Evolutionary conservation across 1,140 invertebrate genomes (phyloP), one percentile per base, ranked within the genome.

Genomic region (Tetragnatha versicolor): DNA sequence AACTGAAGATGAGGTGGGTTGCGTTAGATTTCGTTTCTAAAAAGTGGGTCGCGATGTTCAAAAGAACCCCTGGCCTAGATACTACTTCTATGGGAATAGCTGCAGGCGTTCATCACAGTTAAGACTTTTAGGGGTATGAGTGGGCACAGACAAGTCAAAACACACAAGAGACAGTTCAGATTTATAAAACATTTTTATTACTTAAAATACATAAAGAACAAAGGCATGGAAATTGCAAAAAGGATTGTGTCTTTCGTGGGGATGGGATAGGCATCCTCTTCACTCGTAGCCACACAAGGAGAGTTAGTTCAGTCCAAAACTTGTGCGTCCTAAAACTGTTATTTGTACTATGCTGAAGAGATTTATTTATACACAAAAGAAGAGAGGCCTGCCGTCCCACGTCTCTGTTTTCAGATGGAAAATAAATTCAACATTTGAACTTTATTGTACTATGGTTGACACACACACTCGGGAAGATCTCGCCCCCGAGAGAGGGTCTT

Each of bases 141-240:
- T 1, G 25, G 25, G 10, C 51, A 7, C 25, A 17, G 55, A 60
- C 58, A 35, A 10, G 6, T 20, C 10, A 39, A 63, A 37, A 10
- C 17, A 58, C 55, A 31, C 25, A 47, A 3, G 39, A 49, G n/a
- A 29, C 10, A 17, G 20, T 17, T 53, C 47, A 72, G 49, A 75
- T 61, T 63, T 65, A 76, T 53, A 65, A 77, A 73, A 65, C 27
- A 27, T 51, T 77, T 75, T 70, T 65, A 77, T 65, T 77, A 77
- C 60, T 77, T 77, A 77, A 77, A 77, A 77, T 77, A 77, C 73
- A 77, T 77, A 77, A 77, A 76, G 73, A 77, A 77, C 73, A 65
- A 77, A 65, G 60, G 58, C 61, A 65, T 76, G 61, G 45, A 77
- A 33, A 77, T 77, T 77, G 58, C 73, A 66, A 77, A 65, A 65